These are phyloP conservation scores for Drosophila rhopaloa DNA, from an alignment of 1,140 invertebrate species.

Conservation along the genomic window DNA sequence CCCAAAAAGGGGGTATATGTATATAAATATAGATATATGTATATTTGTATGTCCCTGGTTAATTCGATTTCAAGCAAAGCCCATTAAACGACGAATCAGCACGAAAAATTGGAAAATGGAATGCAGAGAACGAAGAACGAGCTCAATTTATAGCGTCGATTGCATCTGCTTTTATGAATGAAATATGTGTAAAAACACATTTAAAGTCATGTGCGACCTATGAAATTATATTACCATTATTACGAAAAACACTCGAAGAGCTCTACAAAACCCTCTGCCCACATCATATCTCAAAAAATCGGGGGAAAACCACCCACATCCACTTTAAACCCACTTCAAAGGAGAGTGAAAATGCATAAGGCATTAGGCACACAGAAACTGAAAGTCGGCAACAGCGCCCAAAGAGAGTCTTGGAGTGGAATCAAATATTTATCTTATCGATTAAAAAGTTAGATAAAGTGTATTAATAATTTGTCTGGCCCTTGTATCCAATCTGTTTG, in stretches of 20 bases:
- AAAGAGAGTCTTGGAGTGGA: neutral
- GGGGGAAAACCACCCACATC: constrained; percentile 13
- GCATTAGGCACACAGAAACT: constrained; percentile 9
- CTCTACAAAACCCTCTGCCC: constrained; percentile 6
- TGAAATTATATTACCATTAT: constrained; percentile 12
- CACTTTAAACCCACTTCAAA: constrained; percentile 24
- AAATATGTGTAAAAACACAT: constrained; percentile 16
- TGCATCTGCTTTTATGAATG: constrained; percentile 55
- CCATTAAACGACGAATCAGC: constrained; percentile 59
- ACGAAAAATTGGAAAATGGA: constrained; percentile 25
- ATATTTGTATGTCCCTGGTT: constrained; percentile 12
- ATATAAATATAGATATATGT: neutral
- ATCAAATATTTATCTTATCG: constrained; percentile 2
- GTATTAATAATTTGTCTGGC: no score
- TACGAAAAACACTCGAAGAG: constrained; percentile 1
- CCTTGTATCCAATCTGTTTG: no score
- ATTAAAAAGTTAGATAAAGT: neutral
- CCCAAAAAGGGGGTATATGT: constrained; percentile 5
- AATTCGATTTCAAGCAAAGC: constrained; percentile 51
- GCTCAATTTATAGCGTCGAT: constrained; percentile 43
- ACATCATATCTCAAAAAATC: constrained; percentile 6
- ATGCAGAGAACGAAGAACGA: constrained; percentile 2
- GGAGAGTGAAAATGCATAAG: constrained; percentile 43
- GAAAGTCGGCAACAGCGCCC: constrained; percentile 44
- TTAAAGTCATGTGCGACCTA: constrained; percentile 9